These are phyloP conservation scores for Crypturellus undulatus DNA, from an alignment of 2,113 vertebrate genomes.

Conservation along the genomic window DNA sequence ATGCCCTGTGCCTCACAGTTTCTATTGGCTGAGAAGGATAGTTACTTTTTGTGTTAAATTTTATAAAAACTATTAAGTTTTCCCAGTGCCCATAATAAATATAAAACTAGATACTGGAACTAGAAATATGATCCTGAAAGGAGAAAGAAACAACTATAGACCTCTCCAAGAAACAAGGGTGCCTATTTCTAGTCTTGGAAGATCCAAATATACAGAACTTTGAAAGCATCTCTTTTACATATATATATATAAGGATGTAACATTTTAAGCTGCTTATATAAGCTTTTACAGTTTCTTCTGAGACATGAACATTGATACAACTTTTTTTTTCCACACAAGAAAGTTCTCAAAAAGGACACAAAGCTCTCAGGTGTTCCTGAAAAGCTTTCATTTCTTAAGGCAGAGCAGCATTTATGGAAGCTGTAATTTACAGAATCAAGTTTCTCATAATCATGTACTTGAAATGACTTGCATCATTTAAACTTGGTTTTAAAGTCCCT, in stretches of 20 bases:
- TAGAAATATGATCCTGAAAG: not conserved
- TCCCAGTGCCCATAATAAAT: not conserved
- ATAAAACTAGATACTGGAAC: not conserved
- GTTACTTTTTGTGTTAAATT: not conserved
- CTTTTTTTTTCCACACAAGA: not conserved
- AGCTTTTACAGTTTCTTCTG: not conserved
- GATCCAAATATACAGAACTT: not conserved
- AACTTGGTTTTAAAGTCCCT: not conserved
- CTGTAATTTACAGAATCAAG: not conserved
- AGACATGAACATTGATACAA: not conserved
- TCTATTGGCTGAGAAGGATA: not conserved
- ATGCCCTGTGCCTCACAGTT: not conserved
- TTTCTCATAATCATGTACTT: not conserved
- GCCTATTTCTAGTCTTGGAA: not conserved
- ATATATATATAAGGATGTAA: too few relatives aligned
- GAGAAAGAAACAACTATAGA: not conserved
- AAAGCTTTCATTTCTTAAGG: not conserved
- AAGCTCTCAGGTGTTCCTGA: not conserved
- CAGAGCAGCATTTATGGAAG: not conserved
- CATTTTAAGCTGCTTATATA: not conserved
- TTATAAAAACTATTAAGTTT: not conserved
- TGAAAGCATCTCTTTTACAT: accelerated
- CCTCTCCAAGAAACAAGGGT: not conserved
- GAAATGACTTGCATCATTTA: not conserved
- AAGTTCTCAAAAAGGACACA: not conserved